phyloP scores from a whole-genome alignment of 1,140 invertebrate genomes.

The Ptiloglossa arizonensis region DNA sequence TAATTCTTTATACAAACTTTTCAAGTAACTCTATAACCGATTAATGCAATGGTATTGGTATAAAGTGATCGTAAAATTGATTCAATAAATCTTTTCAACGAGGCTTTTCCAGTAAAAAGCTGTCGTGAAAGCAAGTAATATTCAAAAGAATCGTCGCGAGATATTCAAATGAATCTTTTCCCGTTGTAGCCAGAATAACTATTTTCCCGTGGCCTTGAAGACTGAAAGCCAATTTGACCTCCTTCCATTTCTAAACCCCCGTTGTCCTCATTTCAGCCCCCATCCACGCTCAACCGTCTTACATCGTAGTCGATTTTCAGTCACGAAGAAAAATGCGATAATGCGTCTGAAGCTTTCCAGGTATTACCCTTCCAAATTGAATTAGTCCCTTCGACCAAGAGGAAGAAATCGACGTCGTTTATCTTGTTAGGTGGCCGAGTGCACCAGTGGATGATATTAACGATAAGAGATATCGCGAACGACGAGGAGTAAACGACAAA shows the following conservation, averaged over 20 bases:
- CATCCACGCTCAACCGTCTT: background rate
- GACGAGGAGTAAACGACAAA: background rate
- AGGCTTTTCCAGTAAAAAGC: background rate
- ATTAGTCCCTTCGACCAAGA: slow-evolving; percentile 28
- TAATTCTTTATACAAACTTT: background rate
- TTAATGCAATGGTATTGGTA: too few species aligned
- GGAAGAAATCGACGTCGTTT: slow-evolving; percentile 36
- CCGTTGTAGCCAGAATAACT: background rate
- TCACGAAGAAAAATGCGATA: slow-evolving; percentile 49
- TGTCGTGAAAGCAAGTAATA: background rate
- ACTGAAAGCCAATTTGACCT: slow-evolving; percentile 32
- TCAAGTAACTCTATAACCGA: background rate
- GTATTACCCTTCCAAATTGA: slow-evolving; percentile 51
- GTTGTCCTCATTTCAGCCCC: slow-evolving; percentile 4
- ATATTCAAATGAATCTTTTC: slow-evolving; percentile 8
- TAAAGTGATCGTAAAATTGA: too few species aligned
- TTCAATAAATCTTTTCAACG: background rate
- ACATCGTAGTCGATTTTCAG: slow-evolving; percentile 31
- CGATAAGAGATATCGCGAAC: background rate
- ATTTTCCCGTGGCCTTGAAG: background rate
- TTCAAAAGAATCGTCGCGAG: background rate
- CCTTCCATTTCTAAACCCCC: background rate
- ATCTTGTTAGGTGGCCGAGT: slow-evolving; percentile 30
- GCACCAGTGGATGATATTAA: slow-evolving; percentile 2
- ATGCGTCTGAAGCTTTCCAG: slow-evolving; percentile 38